Evolutionary conservation across 2,113 vertebrate genomes (phyloP).

Genomic region (Phaethornis superciliosus): DNA sequence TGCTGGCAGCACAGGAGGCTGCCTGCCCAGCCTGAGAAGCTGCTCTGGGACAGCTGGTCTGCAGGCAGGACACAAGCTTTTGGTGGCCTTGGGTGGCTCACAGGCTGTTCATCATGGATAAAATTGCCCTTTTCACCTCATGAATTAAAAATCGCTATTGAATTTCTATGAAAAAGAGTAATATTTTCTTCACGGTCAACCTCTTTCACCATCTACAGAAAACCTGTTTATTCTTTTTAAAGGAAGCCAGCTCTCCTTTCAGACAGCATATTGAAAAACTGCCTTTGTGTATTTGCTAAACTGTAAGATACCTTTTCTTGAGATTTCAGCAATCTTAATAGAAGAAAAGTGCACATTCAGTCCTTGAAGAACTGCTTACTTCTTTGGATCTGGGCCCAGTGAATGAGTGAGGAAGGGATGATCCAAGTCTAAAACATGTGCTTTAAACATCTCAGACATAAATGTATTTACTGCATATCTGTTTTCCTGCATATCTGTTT

Average conservation of each 20-base stretch:
- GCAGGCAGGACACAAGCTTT: background rate
- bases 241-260: background rate
- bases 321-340: background rate
- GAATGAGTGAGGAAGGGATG: background rate
- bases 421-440: background rate
- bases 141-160: background rate
- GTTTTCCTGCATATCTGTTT: background rate
- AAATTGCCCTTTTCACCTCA: background rate
- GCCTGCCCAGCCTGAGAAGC: background rate
- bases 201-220: background rate
- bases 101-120: background rate
- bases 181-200: background rate
- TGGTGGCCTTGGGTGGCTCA: background rate
- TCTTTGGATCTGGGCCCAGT: background rate
- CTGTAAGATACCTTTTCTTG: background rate
- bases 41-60: background rate
- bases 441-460: background rate
- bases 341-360: background rate
- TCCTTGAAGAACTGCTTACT: background rate
- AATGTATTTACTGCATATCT: background rate
- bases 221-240: background rate
- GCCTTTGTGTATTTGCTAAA: background rate
- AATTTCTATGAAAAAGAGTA: background rate
- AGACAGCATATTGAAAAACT: background rate
- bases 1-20: background rate